Base-by-base conservation (phyloP, 64 coral and sea anemone species). In the Orbicella faveolata region DNA sequence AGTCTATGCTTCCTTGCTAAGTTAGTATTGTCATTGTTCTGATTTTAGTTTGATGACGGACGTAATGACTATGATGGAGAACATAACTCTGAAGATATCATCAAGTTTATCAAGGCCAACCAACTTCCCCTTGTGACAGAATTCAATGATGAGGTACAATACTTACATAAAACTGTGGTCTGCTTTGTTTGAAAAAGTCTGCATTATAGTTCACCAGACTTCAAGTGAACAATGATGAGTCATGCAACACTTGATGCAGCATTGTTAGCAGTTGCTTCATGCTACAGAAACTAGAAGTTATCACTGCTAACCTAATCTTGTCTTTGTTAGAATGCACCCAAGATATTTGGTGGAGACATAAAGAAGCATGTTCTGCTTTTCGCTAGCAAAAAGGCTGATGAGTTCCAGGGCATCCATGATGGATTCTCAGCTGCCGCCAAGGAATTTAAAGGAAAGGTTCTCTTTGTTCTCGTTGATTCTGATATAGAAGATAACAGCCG, bases 331-430 rank as follows among this genome's bases (percentile, higher is more conserved):
- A 96, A 92, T 96, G 97, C 97, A 65, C 97, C 97, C 30, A 99
- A 99, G 89, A 99, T 99, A 62, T 99, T 99, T 91, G 97, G 97
- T 63, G 97, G 97, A 76, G 94, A 99, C 4, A 61, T 99, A 3
- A 99, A 99, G 91, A 91, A 96, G 34, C 97, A 99, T 54, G 87
- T 99, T 66, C 80, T 99, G 21, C 73, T 99, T 19, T 99, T 99
- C 68, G 80, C 73, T 21, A 96, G 93, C 77, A 99, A 99, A 67
- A 95, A 88, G 36, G 54, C 75, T 36, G 97, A 99, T 26, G 84
- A 57, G 9, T 99, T 99, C 88, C 87, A 99, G 62, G 84, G 64
- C 35, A 90, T 89, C 76, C 84, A 96, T 34, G 91, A 87, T 54
- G 88, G 83, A 8, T 99, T 99, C 52, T 91, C 55, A 62, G 79